Percentiles rank a stretch among this genome's conserved stretches.
These are phyloP conservation scores for Calycopis cecrops DNA, from an alignment of 1,140 invertebrate genomes.

Conservation along the genomic window DNA sequence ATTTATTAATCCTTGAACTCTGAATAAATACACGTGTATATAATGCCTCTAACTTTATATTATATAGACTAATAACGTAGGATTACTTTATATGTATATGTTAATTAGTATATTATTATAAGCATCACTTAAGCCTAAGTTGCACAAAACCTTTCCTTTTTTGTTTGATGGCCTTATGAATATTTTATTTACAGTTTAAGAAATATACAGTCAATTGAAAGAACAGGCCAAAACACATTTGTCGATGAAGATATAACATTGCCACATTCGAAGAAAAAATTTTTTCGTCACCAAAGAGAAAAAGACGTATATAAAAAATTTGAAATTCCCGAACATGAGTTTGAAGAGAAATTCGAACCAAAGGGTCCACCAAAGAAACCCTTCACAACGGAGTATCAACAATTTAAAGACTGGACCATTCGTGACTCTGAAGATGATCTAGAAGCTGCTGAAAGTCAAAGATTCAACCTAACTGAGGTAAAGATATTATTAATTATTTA, in stretches of 20 bases:
- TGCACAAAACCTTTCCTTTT: too few relatives aligned
- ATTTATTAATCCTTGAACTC: too few relatives aligned
- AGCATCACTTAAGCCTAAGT: too few relatives aligned
- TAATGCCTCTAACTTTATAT: too few relatives aligned
- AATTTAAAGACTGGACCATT: slow-evolving; percentile 61
- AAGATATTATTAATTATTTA: not conserved
- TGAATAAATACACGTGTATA: too few relatives aligned
- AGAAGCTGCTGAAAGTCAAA: slow-evolving; percentile 49
- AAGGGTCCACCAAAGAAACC: slow-evolving; percentile 56
- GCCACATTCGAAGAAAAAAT: slow-evolving; percentile 39
- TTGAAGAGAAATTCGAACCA: slow-evolving; percentile 74
- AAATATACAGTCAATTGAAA: slow-evolving; percentile 53
- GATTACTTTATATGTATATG: too few relatives aligned
- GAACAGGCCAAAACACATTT: slow-evolving; percentile 31
- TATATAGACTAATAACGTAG: too few relatives aligned
- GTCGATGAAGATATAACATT: slow-evolving; percentile 31
- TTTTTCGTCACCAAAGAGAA: slow-evolving; percentile 62
- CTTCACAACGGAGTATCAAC: slow-evolving; percentile 28
- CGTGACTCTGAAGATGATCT: slow-evolving; percentile 51
- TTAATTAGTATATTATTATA: too few relatives aligned
- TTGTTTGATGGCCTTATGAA: too few relatives aligned
- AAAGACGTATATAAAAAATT: slow-evolving; percentile 40
- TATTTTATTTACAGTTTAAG: slow-evolving; percentile 37
- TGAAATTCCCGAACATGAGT: slow-evolving; percentile 75
- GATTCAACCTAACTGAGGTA: slow-evolving; percentile 50